Evolutionary conservation across 1,140 invertebrate genomes (phyloP).

Genomic region (Temnothorax curvispinosus): DNA sequence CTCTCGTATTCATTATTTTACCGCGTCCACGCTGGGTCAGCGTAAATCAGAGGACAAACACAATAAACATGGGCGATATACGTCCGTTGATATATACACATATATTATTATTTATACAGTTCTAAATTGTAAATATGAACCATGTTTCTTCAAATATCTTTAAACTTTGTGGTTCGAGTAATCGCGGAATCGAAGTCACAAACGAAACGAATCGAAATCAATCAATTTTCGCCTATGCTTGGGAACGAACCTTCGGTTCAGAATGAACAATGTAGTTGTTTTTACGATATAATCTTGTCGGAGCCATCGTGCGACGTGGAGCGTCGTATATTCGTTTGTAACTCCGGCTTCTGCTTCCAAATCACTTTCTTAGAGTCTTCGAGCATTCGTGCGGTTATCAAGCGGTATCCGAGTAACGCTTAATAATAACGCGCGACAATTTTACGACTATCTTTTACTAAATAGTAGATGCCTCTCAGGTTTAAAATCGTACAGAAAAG

Average conservation of each 20-base stretch:
- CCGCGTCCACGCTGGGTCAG: neutral
- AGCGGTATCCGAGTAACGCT: neutral
- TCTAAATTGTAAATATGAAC: neutral
- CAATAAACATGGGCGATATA: neutral
- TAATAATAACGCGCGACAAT: neutral
- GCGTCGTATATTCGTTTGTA: neutral
- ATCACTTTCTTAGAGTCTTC: neutral
- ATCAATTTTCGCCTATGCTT: neutral
- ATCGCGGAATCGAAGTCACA: neutral
- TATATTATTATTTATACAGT: neutral
- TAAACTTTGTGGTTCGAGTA: neutral
- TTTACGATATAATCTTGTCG: neutral
- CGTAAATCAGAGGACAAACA: neutral
- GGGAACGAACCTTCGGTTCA: neutral
- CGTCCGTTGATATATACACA: neutral
- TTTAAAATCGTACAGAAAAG: neutral
- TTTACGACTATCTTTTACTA: neutral
- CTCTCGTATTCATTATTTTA: conserved; percentile 36
- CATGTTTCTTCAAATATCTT: neutral
- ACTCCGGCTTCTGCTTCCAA: neutral
- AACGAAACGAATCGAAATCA: neutral
- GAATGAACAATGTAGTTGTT: neutral
- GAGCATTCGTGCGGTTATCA: neutral
- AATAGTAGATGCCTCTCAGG: neutral
- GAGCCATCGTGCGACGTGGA: neutral